Conservation (phyloP, 2,797 vertebrate species). For the Aplochiton taeniatus region DNA sequence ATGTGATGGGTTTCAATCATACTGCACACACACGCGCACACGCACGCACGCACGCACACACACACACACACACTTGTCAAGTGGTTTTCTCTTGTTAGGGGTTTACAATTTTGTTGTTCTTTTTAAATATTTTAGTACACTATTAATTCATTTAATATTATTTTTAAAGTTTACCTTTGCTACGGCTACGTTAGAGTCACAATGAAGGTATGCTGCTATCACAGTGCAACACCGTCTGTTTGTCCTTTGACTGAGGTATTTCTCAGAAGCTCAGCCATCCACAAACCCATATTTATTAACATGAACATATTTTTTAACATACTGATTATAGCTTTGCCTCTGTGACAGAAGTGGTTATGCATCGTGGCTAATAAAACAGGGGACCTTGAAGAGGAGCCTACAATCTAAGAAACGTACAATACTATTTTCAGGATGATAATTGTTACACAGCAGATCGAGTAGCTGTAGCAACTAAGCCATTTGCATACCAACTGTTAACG, state of each 20-base stretch:
- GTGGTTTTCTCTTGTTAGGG: neutral
- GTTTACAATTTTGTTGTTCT: slow-evolving; percentile 18
- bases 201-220: slow-evolving; percentile 25
- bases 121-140: slow-evolving; percentile 16
- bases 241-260: neutral
- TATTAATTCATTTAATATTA: slow-evolving; percentile 26
- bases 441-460: too few relatives aligned
- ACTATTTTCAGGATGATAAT: too few relatives aligned
- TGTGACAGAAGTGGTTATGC: too few relatives aligned
- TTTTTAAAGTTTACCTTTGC: slow-evolving; percentile 13
- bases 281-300: too few relatives aligned
- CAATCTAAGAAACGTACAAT: too few relatives aligned
- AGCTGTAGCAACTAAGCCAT: too few relatives aligned
- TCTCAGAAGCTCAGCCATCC: neutral
- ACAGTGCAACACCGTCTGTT: neutral
- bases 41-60: neutral
- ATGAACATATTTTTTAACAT: too few relatives aligned
- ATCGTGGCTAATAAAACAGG: too few relatives aligned
- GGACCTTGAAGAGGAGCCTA: too few relatives aligned
- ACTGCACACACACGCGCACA: neutral
- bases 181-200: slow-evolving; percentile 9
- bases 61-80: neutral
- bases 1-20: too few relatives aligned
- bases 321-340: too few relatives aligned
- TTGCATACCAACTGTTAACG: too few relatives aligned